Evolutionary conservation across 1,140 invertebrate species (phyloP).

Genomic region (Coenobita brevimanus): DNA sequence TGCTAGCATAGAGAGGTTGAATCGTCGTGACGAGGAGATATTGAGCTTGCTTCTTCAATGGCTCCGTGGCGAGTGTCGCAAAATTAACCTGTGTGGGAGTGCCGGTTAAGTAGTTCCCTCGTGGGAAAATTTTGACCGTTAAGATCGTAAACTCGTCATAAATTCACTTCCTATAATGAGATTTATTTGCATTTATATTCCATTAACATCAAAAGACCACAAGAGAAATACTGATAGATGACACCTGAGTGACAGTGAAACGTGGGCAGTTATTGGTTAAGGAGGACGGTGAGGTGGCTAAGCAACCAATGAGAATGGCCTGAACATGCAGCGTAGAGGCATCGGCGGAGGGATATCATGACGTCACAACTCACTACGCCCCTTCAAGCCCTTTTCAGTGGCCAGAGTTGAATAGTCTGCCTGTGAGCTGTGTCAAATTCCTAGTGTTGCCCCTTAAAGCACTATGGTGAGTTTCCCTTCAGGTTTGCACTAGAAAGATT

Average conservation of each 20-base stretch:
- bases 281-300: neutral
- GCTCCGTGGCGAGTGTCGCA: conserved; percentile 34
- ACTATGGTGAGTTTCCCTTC: conserved; percentile 35
- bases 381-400: conserved; percentile 39
- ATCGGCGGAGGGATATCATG: conserved; percentile 35
- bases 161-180: neutral
- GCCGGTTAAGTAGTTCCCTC: conserved; percentile 49
- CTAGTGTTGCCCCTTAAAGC: conserved; percentile 26
- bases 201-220: neutral
- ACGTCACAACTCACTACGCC: conserved; percentile 57
- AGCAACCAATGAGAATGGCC: neutral
- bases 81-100: conserved; percentile 45
- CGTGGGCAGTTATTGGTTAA: too few relatives aligned
- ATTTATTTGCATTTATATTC: too few relatives aligned
- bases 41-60: conserved; percentile 26
- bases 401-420: conserved; percentile 28
- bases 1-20: neutral
- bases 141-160: neutral
- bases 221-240: neutral
- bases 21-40: conserved; percentile 18
- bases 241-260: too few relatives aligned
- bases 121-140: neutral
- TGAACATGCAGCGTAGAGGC: neutral
- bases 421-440: conserved; percentile 35
- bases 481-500: neutral